Evolutionary conservation across 1,140 invertebrate species (phyloP).

Genomic region (Achatina immaculata): DNA sequence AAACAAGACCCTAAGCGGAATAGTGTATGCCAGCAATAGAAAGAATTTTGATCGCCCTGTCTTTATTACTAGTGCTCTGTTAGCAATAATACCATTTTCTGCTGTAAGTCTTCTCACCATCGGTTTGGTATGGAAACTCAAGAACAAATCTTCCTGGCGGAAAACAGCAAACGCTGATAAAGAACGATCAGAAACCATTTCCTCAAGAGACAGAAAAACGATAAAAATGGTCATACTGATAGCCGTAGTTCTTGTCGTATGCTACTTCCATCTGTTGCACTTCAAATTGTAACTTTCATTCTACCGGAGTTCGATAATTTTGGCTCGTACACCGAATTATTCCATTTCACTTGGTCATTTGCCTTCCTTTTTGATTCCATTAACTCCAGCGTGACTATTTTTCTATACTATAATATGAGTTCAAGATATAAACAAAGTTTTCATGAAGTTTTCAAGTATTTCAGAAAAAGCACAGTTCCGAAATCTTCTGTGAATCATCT

Average conservation of each 20-base stretch:
- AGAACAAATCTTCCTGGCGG: not conserved
- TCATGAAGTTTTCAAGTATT: not conserved
- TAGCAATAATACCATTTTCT: not conserved
- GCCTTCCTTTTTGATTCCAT: not conserved
- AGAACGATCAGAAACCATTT: not conserved
- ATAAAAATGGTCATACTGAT: not conserved
- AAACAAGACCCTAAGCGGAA: not conserved
- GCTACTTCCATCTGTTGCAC: not conserved
- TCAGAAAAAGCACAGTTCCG: too few relatives aligned
- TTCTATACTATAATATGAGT: conserved; percentile 11
- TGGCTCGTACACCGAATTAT: not conserved
- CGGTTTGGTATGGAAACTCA: not conserved
- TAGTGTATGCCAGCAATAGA: not conserved
- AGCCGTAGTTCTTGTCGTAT: not conserved
- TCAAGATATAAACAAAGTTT: not conserved
- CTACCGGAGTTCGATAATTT: not conserved
- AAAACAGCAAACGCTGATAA: not conserved
- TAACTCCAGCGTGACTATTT: conserved; percentile 20
- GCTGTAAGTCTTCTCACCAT: not conserved
- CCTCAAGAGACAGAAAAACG: not conserved
- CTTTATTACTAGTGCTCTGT: too few relatives aligned
- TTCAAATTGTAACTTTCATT: not conserved
- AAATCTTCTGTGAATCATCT: too few relatives aligned
- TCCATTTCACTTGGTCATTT: conserved; percentile 1
- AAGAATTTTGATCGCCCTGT: not conserved